Base-by-base conservation (phyloP, 2,888 invertebrate genomes). In the Melinopterus prodromus region DNA sequence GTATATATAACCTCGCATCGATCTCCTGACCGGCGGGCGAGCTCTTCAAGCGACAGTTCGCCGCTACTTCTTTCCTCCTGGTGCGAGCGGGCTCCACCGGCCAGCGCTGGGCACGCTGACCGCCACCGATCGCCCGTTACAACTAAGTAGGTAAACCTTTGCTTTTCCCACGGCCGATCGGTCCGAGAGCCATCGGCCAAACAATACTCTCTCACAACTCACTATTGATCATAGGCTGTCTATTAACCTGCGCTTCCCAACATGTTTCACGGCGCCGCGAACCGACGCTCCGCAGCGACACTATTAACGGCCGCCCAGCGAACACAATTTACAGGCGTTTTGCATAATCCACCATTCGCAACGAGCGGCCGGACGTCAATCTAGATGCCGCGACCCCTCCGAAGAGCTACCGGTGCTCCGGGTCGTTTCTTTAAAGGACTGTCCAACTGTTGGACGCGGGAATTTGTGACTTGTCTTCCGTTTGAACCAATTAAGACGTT, bases 151-250 rank as follows among this genome's bases (percentile, higher is more conserved):
- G 82, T 82, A 83, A 85, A 85, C 84, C 87, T 87, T 87, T 87
- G 82, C 87, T 85, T 87, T 87, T 87, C 87, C 87, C 87, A 87
- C 87, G 88, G 86, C 86, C 87, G 53, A 53, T 53, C 53, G 26
- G 26, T 26, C 26, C 26, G 53, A 53, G 53, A 53, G 53, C 53
- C 53, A 53, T 53, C 53, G 76, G 76, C 85, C 85, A 86, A 87
- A 88, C 88, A 88, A 88, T 88, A 88, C 87, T 83, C 84, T 86
- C 84, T 86, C 87, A 84, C 87, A 87, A 87, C 86, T 87, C 85
- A 87, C 86, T 86, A 87, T 87, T 87, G 87, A 87, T 87, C 87
- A 86, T 86, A 86, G 74, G 85, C 85, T 86, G 87, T 86, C 86
- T 85, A 87, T 87, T 87, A 87, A 84, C 82, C 86, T 84, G 86